phyloP scores from a whole-genome alignment of 2,888 invertebrate genomes.

The Chalcosyrphus nemorum region DNA sequence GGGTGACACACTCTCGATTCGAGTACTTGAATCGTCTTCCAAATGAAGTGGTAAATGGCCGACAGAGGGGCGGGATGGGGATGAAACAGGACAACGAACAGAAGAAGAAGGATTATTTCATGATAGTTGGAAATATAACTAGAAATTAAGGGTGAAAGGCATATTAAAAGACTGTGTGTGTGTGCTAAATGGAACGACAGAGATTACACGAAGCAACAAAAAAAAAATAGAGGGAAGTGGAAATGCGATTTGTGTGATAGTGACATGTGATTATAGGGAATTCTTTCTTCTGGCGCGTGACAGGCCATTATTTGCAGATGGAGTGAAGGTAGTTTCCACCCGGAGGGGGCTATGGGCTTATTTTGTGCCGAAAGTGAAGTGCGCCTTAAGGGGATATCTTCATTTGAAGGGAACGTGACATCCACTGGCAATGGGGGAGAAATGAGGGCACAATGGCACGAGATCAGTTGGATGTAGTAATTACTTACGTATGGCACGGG shows the following conservation, averaged over 20 bases:
- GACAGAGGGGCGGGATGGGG: neutral
- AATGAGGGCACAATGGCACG: too few species aligned
- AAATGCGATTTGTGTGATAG: neutral
- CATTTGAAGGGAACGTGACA: too few species aligned
- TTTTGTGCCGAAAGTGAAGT: too few species aligned
- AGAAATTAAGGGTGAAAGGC: slow-evolving; percentile 12
- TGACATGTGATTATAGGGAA: neutral
- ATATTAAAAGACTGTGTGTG: slow-evolving; percentile 31
- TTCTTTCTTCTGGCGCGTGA: neutral
- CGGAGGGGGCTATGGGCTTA: too few species aligned
- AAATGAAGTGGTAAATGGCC: slow-evolving; percentile 59
- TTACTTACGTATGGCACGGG: too few species aligned
- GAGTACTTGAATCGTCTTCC: slow-evolving; percentile 18
- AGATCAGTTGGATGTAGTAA: too few species aligned
- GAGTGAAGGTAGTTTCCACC: neutral
- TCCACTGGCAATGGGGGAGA: too few species aligned
- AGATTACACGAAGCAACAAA: slow-evolving; percentile 9
- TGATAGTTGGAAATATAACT: neutral
- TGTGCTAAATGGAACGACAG: slow-evolving; percentile 12
- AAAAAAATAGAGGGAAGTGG: neutral
- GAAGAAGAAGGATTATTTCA: slow-evolving; percentile 17
- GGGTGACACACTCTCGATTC: slow-evolving; percentile 57
- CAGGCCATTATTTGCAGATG: slow-evolving; percentile 20
- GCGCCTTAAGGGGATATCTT: too few species aligned
- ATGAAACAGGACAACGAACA: neutral